phyloP scores from a whole-genome alignment of 2,888 invertebrate genomes.

The Noctua comes region DNA sequence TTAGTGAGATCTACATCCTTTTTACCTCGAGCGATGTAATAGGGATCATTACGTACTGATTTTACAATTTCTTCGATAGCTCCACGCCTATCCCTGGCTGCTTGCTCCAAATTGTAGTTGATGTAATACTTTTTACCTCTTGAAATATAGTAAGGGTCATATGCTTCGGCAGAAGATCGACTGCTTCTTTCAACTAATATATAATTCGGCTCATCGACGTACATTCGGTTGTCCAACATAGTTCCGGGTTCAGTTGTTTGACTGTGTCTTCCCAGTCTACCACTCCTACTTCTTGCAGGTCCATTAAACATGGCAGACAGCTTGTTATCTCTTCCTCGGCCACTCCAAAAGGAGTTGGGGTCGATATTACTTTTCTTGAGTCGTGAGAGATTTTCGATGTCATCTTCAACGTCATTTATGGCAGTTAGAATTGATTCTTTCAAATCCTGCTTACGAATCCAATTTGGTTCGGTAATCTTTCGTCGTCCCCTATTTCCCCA shows the following conservation, averaged over 20 bases:
- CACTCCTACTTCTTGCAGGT: constrained; percentile 60
- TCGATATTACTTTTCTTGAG: constrained; percentile 69
- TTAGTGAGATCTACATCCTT: constrained; percentile 73
- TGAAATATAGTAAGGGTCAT: constrained; percentile 84
- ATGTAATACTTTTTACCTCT: constrained; percentile 82
- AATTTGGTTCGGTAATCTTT: constrained; percentile 72
- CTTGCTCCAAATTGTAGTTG: constrained; percentile 73
- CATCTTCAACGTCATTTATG: constrained; percentile 75
- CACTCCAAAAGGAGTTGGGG: constrained; percentile 75
- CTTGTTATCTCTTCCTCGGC: constrained; percentile 77
- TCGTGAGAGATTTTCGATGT: constrained; percentile 77
- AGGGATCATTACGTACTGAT: constrained; percentile 87
- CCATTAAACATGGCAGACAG: constrained; percentile 75
- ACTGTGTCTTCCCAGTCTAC: constrained; percentile 53
- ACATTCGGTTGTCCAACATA: constrained; percentile 83
- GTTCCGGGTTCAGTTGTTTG: constrained; percentile 76
- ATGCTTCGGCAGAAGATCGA: constrained; percentile 81
- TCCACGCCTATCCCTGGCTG: constrained; percentile 81
- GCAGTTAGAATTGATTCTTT: constrained; percentile 76
- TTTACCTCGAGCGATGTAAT: constrained; percentile 89
- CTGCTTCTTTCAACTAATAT: constrained; percentile 87
- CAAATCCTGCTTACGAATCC: constrained; percentile 74
- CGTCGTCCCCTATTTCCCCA: constrained; percentile 86
- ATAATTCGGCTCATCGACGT: constrained; percentile 89
- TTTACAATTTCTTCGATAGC: constrained; percentile 86